These are phyloP conservation scores for Eutrigla gurnardus DNA, from an alignment of 2,797 vertebrate species.

Conservation along the genomic window DNA sequence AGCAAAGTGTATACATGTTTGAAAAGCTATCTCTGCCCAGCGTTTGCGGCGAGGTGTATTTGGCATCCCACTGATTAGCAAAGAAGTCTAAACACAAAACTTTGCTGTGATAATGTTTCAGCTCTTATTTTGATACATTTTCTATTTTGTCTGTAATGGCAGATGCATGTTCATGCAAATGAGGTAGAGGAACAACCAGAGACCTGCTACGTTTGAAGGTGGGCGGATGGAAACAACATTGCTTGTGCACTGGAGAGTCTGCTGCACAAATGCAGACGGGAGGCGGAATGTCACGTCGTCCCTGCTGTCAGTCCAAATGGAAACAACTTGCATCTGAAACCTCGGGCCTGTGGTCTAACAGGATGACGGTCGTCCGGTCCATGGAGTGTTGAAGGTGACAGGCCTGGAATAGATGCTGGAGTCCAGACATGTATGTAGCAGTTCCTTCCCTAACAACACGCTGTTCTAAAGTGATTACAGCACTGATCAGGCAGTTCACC, in stretches of 20 bases:
- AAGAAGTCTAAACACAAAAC: not conserved
- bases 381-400: not conserved
- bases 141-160: too few species aligned
- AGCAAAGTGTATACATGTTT: not conserved
- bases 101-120: not conserved
- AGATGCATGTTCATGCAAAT: conserved; percentile 4
- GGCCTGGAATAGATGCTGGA: not conserved
- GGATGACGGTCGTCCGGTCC: conserved; percentile 19
- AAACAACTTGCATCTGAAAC: conserved; percentile 28
- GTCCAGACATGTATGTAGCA: not conserved
- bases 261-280: conserved; percentile 20
- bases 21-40: not conserved
- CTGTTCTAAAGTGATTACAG: conserved; percentile 26
- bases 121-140: not conserved
- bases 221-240: conserved; percentile 31
- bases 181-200: not conserved
- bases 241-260: conserved; percentile 29
- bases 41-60: not conserved
- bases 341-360: conserved; percentile 21
- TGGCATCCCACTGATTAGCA: not conserved
- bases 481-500: conserved; percentile 15
- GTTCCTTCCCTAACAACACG: not conserved
- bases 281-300: conserved; percentile 23
- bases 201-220: conserved; percentile 20
- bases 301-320: conserved; percentile 21